Evolutionary conservation across 2,113 vertebrate species (phyloP).

Genomic region (Pomatostomus ruficeps): DNA sequence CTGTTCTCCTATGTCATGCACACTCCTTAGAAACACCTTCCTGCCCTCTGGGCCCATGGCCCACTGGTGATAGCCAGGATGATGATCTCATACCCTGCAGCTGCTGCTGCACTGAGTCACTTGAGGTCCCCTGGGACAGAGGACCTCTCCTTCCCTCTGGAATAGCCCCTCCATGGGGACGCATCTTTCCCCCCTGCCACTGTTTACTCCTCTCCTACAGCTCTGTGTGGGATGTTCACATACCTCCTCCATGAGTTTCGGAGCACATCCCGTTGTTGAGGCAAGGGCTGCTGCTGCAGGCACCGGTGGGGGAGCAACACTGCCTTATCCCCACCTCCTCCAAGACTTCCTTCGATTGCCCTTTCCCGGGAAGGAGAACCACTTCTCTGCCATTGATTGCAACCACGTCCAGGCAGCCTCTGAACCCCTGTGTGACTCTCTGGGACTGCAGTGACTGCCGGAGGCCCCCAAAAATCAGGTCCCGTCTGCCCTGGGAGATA

Average conservation of each 20-base stretch:
- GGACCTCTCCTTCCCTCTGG: neutral
- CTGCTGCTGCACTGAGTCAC: neutral
- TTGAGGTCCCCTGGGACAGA: neutral
- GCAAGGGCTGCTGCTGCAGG: constrained; percentile 78
- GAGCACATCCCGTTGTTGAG: constrained; percentile 81
- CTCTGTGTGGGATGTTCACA: neutral
- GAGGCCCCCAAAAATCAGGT: constrained; percentile 77
- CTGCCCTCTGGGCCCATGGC: neutral
- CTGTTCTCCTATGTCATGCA: neutral
- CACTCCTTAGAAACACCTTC: neutral
- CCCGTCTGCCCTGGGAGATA: constrained; percentile 52
- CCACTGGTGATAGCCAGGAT: neutral
- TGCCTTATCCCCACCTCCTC: constrained; percentile 76
- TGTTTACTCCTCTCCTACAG: neutral
- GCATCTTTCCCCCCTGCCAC: neutral
- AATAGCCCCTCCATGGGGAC: neutral
- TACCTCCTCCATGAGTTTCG: constrained; percentile 76
- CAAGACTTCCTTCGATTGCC: constrained; percentile 54
- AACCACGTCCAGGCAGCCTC: constrained; percentile 84
- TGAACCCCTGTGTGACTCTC: constrained; percentile 69
- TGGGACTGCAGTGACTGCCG: neutral
- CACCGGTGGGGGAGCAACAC: constrained; percentile 72
- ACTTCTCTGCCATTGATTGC: constrained; percentile 76
- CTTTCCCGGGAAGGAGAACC: constrained; percentile 45
- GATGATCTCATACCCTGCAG: neutral